These are phyloP conservation scores for Lutraria lutraria DNA, from an alignment of 2,888 invertebrate species.

Conservation along the genomic window DNA sequence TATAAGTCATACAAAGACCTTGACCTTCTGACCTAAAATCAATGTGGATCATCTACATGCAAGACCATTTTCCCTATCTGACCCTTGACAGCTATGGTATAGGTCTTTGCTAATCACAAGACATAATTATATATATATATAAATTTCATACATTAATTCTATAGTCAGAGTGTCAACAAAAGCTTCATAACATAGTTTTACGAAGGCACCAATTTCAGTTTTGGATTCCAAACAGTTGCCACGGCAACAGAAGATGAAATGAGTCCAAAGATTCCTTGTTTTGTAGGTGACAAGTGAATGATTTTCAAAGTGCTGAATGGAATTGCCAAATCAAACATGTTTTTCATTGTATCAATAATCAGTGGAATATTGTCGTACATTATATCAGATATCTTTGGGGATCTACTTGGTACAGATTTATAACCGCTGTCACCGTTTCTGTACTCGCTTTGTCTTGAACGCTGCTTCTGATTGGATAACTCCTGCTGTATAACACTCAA, in stretches of 20 bases:
- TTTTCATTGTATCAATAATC: slow-evolving; percentile 94
- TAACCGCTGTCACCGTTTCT: slow-evolving; percentile 88
- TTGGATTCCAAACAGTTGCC: slow-evolving; percentile 92
- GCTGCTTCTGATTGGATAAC: slow-evolving; percentile 55
- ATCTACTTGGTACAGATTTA: slow-evolving; percentile 72
- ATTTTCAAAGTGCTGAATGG: slow-evolving; percentile 94
- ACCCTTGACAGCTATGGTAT: too few relatives aligned
- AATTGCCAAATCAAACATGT: slow-evolving; percentile 94
- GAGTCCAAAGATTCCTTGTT: slow-evolving; percentile 92
- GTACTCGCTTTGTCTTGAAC: slow-evolving; percentile 67
- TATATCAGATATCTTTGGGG: slow-evolving; percentile 64
- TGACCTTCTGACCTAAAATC: too few relatives aligned
- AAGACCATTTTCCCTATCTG: too few relatives aligned
- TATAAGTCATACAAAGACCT: too few relatives aligned
- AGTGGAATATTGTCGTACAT: slow-evolving; percentile 86
- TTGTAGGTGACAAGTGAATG: slow-evolving; percentile 92
- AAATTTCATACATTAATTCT: too few relatives aligned
- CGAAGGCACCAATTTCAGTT: slow-evolving; percentile 89
- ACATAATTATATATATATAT: too few relatives aligned
- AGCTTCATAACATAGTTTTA: not conserved
- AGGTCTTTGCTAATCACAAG: too few relatives aligned
- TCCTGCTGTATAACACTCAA: slow-evolving; percentile 71
- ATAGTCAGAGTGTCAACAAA: too few relatives aligned
- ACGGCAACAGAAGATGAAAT: slow-evolving; percentile 94
- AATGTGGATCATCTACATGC: too few relatives aligned